Evolutionary conservation across 35 echinoderm and acorn worm genomes (phyloP).

Genomic region (Eucidaris tribuloides): DNA sequence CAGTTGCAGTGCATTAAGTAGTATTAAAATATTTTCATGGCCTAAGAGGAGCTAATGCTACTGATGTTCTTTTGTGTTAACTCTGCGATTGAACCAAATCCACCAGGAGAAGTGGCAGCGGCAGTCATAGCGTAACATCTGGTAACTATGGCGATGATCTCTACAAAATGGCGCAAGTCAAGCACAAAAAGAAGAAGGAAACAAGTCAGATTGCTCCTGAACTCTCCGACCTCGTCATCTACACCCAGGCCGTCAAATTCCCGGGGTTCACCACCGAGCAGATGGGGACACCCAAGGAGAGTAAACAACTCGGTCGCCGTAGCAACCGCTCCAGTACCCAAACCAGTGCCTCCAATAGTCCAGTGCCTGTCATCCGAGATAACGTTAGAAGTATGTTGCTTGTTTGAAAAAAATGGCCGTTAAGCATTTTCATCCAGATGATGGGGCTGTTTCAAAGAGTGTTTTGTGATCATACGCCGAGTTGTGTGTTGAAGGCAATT

Average conservation of each 20-base stretch:
- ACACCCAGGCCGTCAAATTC: slow-evolving; percentile 97
- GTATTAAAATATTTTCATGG: no score
- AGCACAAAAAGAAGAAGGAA: slow-evolving; percentile 79
- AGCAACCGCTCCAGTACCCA: slow-evolving; percentile 15
- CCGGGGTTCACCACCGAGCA: slow-evolving; percentile 39
- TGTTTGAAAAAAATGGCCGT: no score
- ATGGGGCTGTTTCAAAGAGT: no score
- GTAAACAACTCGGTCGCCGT: slow-evolving; percentile 16
- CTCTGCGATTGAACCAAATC: no score
- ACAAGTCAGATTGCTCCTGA: slow-evolving; percentile 77
- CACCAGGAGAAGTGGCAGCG: slow-evolving; percentile 1
- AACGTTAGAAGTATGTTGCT: no score
- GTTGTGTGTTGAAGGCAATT: no score
- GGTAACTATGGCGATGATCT: slow-evolving; percentile 30
- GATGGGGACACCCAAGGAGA: not conserved
- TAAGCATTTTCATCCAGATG: no score
- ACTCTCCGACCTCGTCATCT: slow-evolving; percentile 91
- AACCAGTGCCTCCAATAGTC: slow-evolving; percentile 20
- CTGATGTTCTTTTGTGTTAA: no score
- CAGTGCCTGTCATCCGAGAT: not conserved
- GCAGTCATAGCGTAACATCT: not conserved
- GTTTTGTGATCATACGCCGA: no score
- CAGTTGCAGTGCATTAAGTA: no score
- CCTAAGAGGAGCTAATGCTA: no score
- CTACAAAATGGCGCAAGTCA: slow-evolving; percentile 44